Percentiles rank a stretch among this genome's conserved stretches.
phyloP scores from a whole-genome alignment of 2,113 vertebrate species.

The Anguilla japonica region DNA sequence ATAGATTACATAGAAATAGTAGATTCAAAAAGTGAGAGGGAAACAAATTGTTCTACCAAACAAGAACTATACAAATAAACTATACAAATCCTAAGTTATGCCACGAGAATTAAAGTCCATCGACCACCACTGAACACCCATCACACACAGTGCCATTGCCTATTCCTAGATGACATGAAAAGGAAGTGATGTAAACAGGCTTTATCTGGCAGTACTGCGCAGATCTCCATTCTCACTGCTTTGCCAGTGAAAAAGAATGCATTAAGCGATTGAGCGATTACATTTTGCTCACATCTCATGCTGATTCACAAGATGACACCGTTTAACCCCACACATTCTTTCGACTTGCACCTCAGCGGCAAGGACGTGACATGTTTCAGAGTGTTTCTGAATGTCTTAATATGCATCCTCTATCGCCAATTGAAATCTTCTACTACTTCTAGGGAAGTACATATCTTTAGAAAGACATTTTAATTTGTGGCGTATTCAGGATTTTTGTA shows the following conservation, averaged over 20 bases:
- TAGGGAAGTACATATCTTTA: background rate
- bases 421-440: background rate
- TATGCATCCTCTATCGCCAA: background rate
- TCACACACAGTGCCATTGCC: background rate
- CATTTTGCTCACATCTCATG: background rate
- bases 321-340: background rate
- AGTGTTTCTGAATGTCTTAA: background rate
- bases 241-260: background rate
- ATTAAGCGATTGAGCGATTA: background rate
- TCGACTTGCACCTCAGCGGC: background rate
- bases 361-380: background rate
- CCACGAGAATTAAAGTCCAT: background rate
- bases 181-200: background rate
- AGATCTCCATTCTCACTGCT: background rate
- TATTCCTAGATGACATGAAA: background rate
- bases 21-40: too few species aligned
- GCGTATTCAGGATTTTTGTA: background rate
- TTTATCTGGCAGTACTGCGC: background rate
- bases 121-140: background rate
- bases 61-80: too few species aligned
- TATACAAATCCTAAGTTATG: too few species aligned
- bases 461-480: background rate
- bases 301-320: background rate
- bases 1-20: background rate
- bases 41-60: too few species aligned